Conservation (phyloP, 2,797 vertebrate species). For the Pelodytes ibericus region DNA sequence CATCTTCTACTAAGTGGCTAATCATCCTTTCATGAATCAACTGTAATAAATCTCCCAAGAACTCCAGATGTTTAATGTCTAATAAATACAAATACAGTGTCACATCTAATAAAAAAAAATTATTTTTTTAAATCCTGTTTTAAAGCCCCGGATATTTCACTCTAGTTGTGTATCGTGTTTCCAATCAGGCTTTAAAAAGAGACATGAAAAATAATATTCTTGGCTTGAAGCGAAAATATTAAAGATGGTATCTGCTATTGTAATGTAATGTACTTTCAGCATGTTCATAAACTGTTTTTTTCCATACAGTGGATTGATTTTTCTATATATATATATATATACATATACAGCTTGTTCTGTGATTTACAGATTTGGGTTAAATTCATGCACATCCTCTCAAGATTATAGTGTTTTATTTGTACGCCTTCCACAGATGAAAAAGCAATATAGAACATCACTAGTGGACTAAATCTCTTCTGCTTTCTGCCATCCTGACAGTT, state of each 20-base stretch:
- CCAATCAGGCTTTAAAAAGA: conserved; percentile 8
- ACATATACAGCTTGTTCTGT: too few relatives aligned
- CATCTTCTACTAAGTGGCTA: conserved; percentile 39
- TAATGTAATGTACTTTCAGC: conserved; percentile 4
- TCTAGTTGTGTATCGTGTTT: not conserved
- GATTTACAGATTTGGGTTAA: not conserved
- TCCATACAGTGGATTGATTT: conserved; percentile 22
- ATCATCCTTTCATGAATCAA: conserved; percentile 46
- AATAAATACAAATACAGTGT: conserved; percentile 33
- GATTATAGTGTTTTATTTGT: not conserved
- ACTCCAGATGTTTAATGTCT: conserved; percentile 9
- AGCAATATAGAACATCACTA: too few relatives aligned
- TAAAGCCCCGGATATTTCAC: not conserved
- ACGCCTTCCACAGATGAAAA: too few relatives aligned
- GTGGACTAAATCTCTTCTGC: too few relatives aligned
- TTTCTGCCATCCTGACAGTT: too few relatives aligned
- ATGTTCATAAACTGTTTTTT: conserved; percentile 18
- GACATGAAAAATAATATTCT: conserved; percentile 17
- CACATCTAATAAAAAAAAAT: conserved; percentile 18
- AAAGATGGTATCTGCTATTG: conserved; percentile 30
- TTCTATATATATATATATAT: too few relatives aligned
- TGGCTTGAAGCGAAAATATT: conserved; percentile 28
- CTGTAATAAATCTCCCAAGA: conserved; percentile 32
- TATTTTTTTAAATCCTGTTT: not conserved
- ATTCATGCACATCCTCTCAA: not conserved